These are phyloP conservation scores for Ivindomyrus marchei DNA, from an alignment of 2,113 vertebrate genomes.

Conservation along the genomic window DNA sequence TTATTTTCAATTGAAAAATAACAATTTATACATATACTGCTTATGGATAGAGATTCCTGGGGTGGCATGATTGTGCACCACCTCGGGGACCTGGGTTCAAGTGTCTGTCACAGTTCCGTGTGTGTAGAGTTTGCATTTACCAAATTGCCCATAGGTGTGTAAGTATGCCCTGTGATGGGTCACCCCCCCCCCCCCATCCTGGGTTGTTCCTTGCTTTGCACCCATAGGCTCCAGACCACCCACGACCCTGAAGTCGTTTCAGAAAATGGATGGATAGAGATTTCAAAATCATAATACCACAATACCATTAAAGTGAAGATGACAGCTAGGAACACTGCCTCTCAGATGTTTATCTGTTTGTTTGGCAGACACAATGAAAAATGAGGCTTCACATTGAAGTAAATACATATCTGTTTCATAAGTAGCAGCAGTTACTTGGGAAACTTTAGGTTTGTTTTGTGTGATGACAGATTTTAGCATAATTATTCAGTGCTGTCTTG, in stretches of 20 bases:
- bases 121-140: too few species aligned
- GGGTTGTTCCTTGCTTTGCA: too few species aligned
- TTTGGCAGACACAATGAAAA: background rate
- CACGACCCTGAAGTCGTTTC: too few species aligned
- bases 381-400: background rate
- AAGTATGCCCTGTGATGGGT: too few species aligned
- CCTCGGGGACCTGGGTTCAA: too few species aligned
- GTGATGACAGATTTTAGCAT: slow-evolving; percentile 7
- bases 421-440: background rate
- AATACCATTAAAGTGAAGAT: background rate
- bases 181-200: too few species aligned
- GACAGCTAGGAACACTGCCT: background rate
- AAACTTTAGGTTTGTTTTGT: slow-evolving; percentile 1
- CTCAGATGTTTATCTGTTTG: background rate
- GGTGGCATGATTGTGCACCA: too few species aligned
- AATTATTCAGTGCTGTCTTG: slow-evolving; percentile 13
- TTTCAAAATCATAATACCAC: background rate
- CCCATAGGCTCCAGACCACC: too few species aligned
- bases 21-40: background rate
- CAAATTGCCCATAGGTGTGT: too few species aligned
- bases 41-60: background rate
- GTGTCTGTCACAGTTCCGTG: too few species aligned
- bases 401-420: slow-evolving; percentile 8
- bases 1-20: background rate
- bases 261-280: background rate